Conservation (phyloP, 2,113 vertebrate species). For the Coptodon rendalli region DNA sequence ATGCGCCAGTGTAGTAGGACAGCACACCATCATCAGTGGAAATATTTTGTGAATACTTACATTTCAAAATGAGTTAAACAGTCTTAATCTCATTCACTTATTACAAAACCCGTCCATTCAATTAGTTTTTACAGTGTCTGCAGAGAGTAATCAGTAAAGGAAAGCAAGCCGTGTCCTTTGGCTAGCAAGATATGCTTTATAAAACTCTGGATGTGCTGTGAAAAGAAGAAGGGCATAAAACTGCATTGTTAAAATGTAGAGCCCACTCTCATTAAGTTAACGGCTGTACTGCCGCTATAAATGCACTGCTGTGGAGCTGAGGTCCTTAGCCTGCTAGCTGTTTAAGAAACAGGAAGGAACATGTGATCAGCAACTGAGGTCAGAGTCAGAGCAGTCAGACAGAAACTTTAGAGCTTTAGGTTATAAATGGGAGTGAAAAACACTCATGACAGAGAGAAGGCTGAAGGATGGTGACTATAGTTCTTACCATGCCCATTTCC, state of each 20-base stretch:
- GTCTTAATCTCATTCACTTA: background rate
- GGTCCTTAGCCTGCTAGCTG: background rate
- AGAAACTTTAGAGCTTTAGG: background rate
- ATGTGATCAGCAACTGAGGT: background rate
- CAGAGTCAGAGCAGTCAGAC: background rate
- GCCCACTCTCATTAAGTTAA: background rate
- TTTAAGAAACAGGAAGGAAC: background rate
- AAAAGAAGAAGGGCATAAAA: background rate
- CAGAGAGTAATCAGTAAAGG: background rate
- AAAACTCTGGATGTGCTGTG: background rate
- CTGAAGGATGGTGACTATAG: background rate
- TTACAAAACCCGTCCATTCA: background rate
- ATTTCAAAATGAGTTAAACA: background rate
- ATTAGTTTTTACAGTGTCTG: background rate
- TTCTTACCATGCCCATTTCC: background rate
- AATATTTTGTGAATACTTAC: background rate
- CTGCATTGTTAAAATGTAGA: background rate
- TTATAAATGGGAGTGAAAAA: background rate
- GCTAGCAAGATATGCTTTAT: background rate
- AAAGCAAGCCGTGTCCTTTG: background rate
- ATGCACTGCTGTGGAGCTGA: background rate
- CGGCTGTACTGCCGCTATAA: background rate
- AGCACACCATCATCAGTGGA: background rate
- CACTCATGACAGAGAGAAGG: background rate
- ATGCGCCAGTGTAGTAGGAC: background rate